Percentiles rank a stretch among this genome's conserved stretches.
These are phyloP conservation scores for Acrocephalus kingi DNA, from an alignment of 2,113 vertebrate genomes.

Conservation along the genomic window DNA sequence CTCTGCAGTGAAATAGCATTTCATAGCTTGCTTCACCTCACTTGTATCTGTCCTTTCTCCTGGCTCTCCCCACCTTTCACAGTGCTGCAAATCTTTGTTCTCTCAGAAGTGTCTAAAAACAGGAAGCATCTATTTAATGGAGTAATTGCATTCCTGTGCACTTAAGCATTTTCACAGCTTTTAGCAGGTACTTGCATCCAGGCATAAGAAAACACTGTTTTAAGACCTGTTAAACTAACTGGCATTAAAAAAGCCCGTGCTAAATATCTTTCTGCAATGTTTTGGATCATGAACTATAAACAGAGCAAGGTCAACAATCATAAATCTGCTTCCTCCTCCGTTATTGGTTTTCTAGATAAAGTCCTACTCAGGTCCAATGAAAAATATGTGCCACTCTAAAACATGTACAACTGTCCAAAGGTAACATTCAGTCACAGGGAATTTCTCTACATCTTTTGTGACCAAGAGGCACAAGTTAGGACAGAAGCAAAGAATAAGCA, in stretches of 20 bases:
- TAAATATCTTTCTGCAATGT: not conserved
- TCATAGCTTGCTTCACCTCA: not conserved
- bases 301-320: not conserved
- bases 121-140: not conserved
- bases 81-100: not conserved
- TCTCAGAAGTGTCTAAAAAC: not conserved
- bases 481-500: not conserved
- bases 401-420: not conserved
- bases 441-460: not conserved
- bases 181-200: not conserved
- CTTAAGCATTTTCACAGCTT: constrained; percentile 4
- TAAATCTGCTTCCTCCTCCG: not conserved
- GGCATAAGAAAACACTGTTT: not conserved
- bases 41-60: not conserved
- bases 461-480: not conserved
- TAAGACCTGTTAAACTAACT: not conserved
- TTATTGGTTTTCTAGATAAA: not conserved
- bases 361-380: not conserved
- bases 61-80: not conserved
- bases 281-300: not conserved
- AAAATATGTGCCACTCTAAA: not conserved
- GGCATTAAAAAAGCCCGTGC: not conserved
- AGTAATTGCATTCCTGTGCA: not conserved
- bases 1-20: not conserved
- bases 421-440: not conserved